Evolutionary conservation across 2,113 vertebrate species (phyloP).

Genomic region (Scopus umbretta): DNA sequence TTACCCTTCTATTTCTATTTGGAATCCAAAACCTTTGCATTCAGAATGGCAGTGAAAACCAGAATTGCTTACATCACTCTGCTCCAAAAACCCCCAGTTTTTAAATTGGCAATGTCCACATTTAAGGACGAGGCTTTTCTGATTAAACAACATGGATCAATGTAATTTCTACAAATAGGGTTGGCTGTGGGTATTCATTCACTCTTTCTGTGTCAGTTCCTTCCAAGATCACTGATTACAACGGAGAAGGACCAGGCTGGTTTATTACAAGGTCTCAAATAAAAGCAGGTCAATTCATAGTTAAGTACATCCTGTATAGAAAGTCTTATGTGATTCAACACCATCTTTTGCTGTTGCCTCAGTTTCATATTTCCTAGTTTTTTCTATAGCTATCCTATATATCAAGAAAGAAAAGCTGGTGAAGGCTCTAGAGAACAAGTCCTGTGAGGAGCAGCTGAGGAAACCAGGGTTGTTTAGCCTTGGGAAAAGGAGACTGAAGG

Average conservation of each 20-base stretch:
- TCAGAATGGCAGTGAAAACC: background rate
- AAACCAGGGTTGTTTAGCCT: background rate
- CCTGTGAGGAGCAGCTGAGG: rapidly evolving
- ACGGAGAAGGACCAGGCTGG: background rate
- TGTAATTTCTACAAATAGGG: background rate
- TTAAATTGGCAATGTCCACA: background rate
- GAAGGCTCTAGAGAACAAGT: background rate
- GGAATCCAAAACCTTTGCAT: background rate
- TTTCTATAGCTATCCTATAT: background rate
- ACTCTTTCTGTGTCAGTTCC: background rate
- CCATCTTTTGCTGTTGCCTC: background rate
- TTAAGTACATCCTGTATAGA: background rate
- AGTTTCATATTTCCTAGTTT: background rate
- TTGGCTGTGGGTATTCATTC: background rate
- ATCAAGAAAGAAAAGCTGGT: background rate
- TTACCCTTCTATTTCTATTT: background rate
- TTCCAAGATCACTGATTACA: background rate
- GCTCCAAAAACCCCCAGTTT: background rate
- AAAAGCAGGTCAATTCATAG: background rate
- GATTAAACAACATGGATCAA: background rate
- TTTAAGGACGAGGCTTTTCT: background rate
- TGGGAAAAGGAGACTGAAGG: background rate
- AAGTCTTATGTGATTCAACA: background rate
- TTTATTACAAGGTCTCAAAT: background rate
- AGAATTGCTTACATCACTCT: background rate